Evolutionary conservation across 1,140 invertebrate genomes (phyloP), one percentile per base, ranked within the genome.

Genomic region (Nixonia krombeini): DNA sequence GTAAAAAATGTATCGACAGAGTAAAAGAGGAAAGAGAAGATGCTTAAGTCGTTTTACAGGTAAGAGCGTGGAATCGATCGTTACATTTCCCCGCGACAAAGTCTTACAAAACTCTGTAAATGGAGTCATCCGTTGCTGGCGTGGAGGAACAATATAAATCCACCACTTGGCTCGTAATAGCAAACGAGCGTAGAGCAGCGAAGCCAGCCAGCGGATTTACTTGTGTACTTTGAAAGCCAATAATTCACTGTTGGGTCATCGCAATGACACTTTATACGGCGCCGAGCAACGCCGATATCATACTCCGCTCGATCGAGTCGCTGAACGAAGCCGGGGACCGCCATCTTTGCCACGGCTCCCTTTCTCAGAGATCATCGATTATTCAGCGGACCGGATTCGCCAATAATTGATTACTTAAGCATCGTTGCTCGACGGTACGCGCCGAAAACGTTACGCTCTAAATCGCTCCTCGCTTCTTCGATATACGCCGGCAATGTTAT

Each of bases 221-320:
- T 59, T 62, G 72, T 64, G 64, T 72, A 76, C 78, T 81, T 80
- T 78, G 69, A 79, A 80, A 82, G 79, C 80, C 80, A 82, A 83
- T 81, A 83, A 79, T 75, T 83, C 71, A 74, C 73, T 78, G 81
- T 81, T 77, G 73, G 72, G 74, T 81, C 75, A 80, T 77, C 61
- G 70, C 70, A 79, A 80, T 79, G 75, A 73, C 73, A 74, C 68
- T 78, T 74, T 70, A 78, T 71, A 76, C 62, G 74, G 56, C 63
- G 51, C 49, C 37, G 45, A 44, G 41, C 17, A 3, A 29, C 53
- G 28, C 29, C 21, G 37, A 68, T 45, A 59, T 63, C 53, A 56
- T 63, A 57, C 55, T 53, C 66, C 59, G 33, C 23, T 53, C 44
- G 40, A 61, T 61, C 45, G 52, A 49, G 57, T 52, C 56, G 49